Percentiles rank a stretch among this genome's conserved stretches.
Evolutionary conservation across 2,113 vertebrate genomes (phyloP).

Genomic region (Erpornis zantholeuca): DNA sequence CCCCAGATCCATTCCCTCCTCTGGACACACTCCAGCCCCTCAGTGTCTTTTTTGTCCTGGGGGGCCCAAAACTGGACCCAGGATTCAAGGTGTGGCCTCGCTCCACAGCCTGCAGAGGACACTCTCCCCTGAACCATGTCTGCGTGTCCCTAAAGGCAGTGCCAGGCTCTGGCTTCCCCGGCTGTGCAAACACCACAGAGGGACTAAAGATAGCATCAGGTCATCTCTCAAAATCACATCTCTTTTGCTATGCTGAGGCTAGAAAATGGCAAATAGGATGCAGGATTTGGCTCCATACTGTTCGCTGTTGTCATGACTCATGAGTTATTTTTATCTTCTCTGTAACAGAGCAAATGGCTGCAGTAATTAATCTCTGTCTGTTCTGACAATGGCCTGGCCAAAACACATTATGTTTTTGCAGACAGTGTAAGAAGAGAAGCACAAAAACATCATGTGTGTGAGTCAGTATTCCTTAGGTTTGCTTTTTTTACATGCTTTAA

Average conservation of each 20-base stretch:
- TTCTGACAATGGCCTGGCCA: constrained; percentile 31
- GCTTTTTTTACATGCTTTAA: background rate
- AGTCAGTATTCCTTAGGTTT: background rate
- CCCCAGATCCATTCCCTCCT: rapidly evolving
- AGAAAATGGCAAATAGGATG: background rate
- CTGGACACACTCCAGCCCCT: rapidly evolving
- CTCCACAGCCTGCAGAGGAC: background rate
- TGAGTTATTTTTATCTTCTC: constrained; percentile 39
- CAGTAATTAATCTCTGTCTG: background rate
- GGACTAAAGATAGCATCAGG: background rate
- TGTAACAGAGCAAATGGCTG: background rate
- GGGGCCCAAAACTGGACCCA: background rate
- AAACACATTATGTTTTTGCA: background rate
- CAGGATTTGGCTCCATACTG: background rate
- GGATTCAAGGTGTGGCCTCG: background rate
- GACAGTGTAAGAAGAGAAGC: background rate
- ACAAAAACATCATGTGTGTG: background rate
- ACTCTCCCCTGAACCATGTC: background rate
- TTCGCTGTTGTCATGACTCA: background rate
- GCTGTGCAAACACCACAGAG: background rate
- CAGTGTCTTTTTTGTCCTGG: rapidly evolving
- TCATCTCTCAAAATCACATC: background rate
- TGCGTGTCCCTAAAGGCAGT: background rate
- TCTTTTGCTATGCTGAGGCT: background rate
- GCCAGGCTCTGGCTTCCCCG: background rate